Evolutionary conservation across 2,888 invertebrate species (phyloP), one percentile per base, ranked within the genome.

Genomic region (Callyntrura sp.): DNA sequence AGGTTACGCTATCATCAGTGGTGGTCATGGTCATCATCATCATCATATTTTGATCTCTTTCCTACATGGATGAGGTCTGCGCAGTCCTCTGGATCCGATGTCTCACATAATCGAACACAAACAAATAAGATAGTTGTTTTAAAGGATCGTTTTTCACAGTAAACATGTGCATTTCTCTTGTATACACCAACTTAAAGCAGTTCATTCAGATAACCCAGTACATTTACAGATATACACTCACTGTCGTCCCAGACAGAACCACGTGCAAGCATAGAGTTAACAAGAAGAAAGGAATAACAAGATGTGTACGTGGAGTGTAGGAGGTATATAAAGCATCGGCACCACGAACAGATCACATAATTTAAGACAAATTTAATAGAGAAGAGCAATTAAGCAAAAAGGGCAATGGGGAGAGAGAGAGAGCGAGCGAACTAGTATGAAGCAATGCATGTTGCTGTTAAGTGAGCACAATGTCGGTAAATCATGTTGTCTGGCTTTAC

Each of bases 81-180:
- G 48, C 79, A 79, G 79, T 97, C 95, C 90, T 95, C 95, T 91
- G 95, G 95, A 88, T 94, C 93, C 68, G 94, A 94, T 28, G 94
- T 94, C 78, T 94, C 94, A 85, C 95, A 95, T 92, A 95, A 45
- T 45, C 73, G 45, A 73, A 73, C 8, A 20, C n/a, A 73, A 55
- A 55, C 25, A 55, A 78, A 17, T n/a, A 73, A 45, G 9, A 12
- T 12, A 17, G 11, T 28, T 65, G 14, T 65, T 17, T 65, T 65
- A 65, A 65, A 65, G 28, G 3, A 73, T 45, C 3, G 3, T 45
- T 9, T 6, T 68, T 3, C 17, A n/a, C 8, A 73, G 9, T 11
- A 8, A 17, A 8, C 25, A 73, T 1, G 11, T 17, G n/a, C 11
- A n/a, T 43, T 70, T 65, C 4, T 62, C 28, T 28, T 8, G 14